Evolutionary conservation across 2,113 vertebrate genomes (phyloP), one percentile per base, ranked within the genome.

Genomic region (Marmota monax): DNA sequence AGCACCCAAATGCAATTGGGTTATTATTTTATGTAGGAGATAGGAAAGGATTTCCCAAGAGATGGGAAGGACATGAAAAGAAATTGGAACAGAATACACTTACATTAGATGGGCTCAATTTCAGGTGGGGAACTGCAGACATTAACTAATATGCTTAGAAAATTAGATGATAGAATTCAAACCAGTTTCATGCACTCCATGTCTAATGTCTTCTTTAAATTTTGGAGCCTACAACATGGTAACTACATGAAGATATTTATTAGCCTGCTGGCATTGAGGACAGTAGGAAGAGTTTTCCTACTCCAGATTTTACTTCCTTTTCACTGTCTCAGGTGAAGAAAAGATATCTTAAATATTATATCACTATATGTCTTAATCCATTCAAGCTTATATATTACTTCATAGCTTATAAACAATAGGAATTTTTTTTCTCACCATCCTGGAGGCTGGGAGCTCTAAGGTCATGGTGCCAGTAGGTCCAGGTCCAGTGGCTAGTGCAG

Each of bases 271-370:
- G 18, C n/a, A 37, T 65, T 80, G 5, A 22, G 48, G 53, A 32
- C 83, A 8, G 58, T 83, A 9, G 32, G 48, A 83, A 88, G 80
- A 83, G 11, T 45, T 67, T 5, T 58, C 7, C 56, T 58, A 22
- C 72, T 91, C 42, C 34, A 85, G 74, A n/a, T 56, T 88, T 84
- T 88, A 82, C 7, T 96, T 94, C 13, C 18, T 88, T 86, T 27
- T 58, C 56, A 79, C 7, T 84, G 4, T 83, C 42, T 88, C 14
- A 73, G 53, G 20, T 63, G 92, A 88, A 84, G 63, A 70, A 65
- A 73, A 53, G 37, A 56, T 4, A 20, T 25, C 2, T 23, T 94
- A 61, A 88, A 61, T 13, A 51, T 56, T 78, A 45, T 42, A 42
- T 56, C 13, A 14, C 14, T 18, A 32, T 7, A 29, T 42, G 16